Base-by-base conservation (phyloP, 2,888 invertebrate species). In the Idaea dimidiata region DNA sequence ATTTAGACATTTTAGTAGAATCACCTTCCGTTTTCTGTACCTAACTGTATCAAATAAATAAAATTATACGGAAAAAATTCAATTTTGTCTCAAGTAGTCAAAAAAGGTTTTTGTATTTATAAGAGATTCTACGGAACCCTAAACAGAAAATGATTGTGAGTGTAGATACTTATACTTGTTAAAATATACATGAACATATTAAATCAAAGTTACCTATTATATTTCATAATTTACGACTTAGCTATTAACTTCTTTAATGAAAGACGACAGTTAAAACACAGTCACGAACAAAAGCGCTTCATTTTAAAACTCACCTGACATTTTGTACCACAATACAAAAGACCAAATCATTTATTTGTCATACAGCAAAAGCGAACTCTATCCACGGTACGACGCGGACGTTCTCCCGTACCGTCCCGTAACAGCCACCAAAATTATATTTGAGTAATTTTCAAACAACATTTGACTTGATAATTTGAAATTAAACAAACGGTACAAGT, bases 341-440 rank as follows among this genome's bases (percentile, higher is more conserved):
- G 57, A 68, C 69, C 61, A 56, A 72, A 59, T 61, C 55, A 57
- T 66, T n/a, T n/a, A 68, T 66, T 68, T 67, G 66, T 65, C 61
- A 57, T 32, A 61, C 56, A 16, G 16, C 54, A 18, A 17, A n/a
- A 56, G 18, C 56, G 17, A 56, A 18, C 17, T 43, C 43, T 43
- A 43, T 14, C 43, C 43, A 14, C 43, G 10, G 43, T 43, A 3
- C 32, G 6, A n/a, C n/a, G n/a, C n/a, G n/a, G n/a, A 8, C 43
- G 3, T 72, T 67, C 67, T 68, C 69, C 67, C 66, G 17, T 88
- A 74, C 85, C 88, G 79, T 76, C 74, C 83, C 65, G 85, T 80
- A 83, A 79, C 87, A 79, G 87, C 81, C 84, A 75, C 87, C 71
- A 73, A 72, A 80, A 80, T 80, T 75, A 75, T 70, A 64, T 68